Conservation (phyloP, 2,113 vertebrate genomes). For the Macrotus californicus region DNA sequence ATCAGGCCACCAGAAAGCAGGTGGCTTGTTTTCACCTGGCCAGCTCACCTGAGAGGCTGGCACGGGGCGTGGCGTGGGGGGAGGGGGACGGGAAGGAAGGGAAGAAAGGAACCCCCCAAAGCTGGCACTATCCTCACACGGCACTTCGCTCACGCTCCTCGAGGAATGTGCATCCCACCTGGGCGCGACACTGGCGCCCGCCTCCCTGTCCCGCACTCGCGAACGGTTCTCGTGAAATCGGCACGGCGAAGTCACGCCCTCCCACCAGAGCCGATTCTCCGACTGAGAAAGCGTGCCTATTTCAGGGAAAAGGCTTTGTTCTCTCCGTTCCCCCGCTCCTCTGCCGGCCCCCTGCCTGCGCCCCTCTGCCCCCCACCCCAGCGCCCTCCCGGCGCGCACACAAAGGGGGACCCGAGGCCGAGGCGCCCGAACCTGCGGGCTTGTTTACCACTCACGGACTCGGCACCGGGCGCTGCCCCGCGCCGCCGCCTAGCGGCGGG, state of each 20-base stretch:
- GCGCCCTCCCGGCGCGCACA: background rate
- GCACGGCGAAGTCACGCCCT: background rate
- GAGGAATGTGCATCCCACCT: background rate
- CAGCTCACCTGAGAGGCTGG: background rate
- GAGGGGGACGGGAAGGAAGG: fast-evolving
- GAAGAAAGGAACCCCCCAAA: background rate
- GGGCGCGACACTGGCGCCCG: background rate
- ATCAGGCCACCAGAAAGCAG: background rate
- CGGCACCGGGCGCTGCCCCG: background rate
- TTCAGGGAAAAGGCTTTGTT: background rate
- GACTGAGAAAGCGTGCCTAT: background rate
- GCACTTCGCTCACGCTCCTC: fast-evolving
- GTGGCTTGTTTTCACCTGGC: background rate
- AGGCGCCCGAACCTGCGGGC: background rate
- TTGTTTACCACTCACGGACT: slow-evolving; percentile 20
- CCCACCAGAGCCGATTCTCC: background rate
- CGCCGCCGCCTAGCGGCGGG: slow-evolving; percentile 54
- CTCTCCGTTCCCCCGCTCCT: background rate
- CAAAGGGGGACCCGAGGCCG: background rate
- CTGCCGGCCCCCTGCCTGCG: fast-evolving
- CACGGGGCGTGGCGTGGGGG: fast-evolving
- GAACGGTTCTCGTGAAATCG: background rate
- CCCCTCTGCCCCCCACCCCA: fast-evolving
- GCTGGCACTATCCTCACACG: background rate
- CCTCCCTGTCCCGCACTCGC: fast-evolving